A percentile compares a stretch with the other conserved stretches of the same genome.
phyloP scores from a whole-genome alignment of 2,797 vertebrate genomes.

The Micrastur ruficollis region DNA sequence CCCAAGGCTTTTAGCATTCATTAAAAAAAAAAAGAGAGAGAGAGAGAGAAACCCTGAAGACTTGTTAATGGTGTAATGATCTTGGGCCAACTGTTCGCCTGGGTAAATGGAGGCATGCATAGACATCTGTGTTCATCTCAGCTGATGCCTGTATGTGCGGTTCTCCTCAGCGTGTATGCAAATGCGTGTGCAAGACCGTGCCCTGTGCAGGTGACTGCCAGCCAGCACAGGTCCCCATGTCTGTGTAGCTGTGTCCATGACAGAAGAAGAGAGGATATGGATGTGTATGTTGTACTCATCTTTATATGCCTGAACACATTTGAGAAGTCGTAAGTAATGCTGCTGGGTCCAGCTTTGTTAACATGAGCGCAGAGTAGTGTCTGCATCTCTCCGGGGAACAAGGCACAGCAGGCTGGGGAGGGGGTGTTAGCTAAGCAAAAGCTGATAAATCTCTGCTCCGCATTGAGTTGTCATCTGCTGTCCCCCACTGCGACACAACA shows the following conservation, averaged over 20 bases:
- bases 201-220: background rate
- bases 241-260: background rate
- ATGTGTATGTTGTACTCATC: background rate
- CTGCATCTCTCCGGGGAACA: background rate
- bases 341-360: background rate
- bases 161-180: background rate
- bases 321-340: rapidly evolving
- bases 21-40: background rate
- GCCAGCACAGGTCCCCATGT: background rate
- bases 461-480: background rate
- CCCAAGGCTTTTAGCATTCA: background rate
- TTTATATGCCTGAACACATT: background rate
- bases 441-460: background rate
- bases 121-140: background rate
- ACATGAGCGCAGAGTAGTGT: rapidly evolving
- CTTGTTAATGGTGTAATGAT: background rate
- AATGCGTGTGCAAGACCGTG: background rate
- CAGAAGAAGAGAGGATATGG: background rate
- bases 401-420: background rate
- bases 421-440: background rate
- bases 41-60: background rate
- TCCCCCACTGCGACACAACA: rapidly evolving
- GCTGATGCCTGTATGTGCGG: background rate
- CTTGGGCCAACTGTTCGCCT: background rate
- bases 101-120: background rate